A percentile compares a stretch with the other conserved stretches of the same genome.
These are phyloP conservation scores for Heliangelus exortis DNA, from an alignment of 2,797 vertebrate species.

Conservation along the genomic window DNA sequence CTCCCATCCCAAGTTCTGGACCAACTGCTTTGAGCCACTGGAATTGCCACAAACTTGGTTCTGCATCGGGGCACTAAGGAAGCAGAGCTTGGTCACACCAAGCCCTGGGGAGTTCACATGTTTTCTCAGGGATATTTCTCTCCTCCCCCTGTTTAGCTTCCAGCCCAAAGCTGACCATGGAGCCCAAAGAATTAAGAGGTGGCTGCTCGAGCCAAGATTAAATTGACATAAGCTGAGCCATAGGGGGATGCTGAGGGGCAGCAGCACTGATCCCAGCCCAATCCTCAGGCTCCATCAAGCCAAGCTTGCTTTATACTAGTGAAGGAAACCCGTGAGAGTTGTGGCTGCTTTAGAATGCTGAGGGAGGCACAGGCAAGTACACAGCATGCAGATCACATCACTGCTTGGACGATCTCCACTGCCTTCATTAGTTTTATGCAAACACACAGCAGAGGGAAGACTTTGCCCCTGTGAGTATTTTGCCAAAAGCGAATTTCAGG, in stretches of 20 bases:
- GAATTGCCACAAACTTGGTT: background rate
- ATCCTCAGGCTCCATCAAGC: background rate
- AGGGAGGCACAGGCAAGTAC: background rate
- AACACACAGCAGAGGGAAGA: background rate
- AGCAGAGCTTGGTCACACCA: background rate
- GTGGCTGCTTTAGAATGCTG: background rate
- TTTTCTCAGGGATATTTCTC: conserved; percentile 17
- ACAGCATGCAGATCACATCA: background rate
- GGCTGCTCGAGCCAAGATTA: background rate
- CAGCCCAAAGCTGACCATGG: background rate
- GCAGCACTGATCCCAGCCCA: background rate
- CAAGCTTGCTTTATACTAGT: background rate
- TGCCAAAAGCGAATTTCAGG: conserved; percentile 51
- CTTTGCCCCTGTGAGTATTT: background rate
- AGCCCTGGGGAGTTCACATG: background rate
- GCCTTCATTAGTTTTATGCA: conserved; percentile 3
- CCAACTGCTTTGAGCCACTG: background rate
- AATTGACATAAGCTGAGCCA: background rate
- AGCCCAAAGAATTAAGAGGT: background rate
- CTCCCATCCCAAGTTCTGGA: background rate
- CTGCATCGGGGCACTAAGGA: background rate
- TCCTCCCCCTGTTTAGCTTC: background rate
- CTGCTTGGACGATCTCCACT: conserved; percentile 14
- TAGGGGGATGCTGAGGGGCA: background rate
- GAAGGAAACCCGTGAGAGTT: conserved; percentile 1